These are phyloP conservation scores for Brachystomella parvula DNA, from an alignment of 1,140 invertebrate genomes.

Conservation along the genomic window DNA sequence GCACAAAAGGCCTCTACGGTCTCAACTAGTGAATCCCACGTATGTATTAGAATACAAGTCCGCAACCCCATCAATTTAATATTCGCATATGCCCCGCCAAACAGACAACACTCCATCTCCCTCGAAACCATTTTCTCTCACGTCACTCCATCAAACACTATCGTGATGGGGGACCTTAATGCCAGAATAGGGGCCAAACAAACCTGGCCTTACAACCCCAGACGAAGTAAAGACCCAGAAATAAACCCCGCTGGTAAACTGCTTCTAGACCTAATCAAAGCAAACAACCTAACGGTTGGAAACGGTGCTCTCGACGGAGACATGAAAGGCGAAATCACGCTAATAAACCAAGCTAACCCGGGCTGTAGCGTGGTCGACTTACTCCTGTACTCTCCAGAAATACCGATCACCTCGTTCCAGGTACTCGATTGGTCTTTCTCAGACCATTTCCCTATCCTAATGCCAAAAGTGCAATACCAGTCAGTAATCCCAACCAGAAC, in stretches of 20 bases:
- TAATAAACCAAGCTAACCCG: neutral
- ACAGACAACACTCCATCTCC: too few relatives aligned
- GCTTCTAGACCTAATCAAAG: neutral
- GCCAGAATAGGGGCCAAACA: neutral
- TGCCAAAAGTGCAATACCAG: neutral
- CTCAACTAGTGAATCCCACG: too few relatives aligned
- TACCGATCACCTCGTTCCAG: neutral
- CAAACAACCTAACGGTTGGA: neutral
- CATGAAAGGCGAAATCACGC: neutral
- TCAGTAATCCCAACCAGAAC: neutral
- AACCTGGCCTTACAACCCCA: neutral
- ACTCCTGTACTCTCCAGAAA: neutral
- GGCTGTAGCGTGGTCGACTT: conserved; percentile 7
- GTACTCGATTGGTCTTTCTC: neutral
- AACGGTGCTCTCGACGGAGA: neutral
- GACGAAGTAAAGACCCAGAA: neutral
- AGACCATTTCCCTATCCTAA: neutral
- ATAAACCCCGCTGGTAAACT: neutral
- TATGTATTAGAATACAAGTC: too few relatives aligned
- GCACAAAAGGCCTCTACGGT: too few relatives aligned
- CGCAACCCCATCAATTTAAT: too few relatives aligned
- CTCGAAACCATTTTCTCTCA: too few relatives aligned
- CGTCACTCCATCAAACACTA: too few relatives aligned
- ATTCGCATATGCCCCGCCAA: too few relatives aligned
- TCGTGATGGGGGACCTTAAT: conserved; percentile 5